phyloP scores from a whole-genome alignment of 2,888 invertebrate species.

The Colostygia pectinataria region DNA sequence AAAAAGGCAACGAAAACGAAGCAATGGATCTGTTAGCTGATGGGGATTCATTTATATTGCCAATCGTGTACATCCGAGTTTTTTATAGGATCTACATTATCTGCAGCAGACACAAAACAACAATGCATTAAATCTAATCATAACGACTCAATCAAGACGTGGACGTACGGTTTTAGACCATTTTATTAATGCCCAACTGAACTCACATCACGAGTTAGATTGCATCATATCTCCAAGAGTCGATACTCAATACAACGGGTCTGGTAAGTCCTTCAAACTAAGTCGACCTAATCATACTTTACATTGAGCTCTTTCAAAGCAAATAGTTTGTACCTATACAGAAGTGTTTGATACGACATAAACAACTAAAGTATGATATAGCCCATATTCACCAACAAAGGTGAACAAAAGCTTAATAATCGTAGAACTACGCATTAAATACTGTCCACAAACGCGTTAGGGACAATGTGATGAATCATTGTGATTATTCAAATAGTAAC shows the following conservation, averaged over 20 bases:
- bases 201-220: slow-evolving; percentile 18
- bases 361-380: slow-evolving; percentile 9
- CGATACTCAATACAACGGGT: slow-evolving; percentile 1
- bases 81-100: too few species aligned
- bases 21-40: too few species aligned
- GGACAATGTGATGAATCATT: slow-evolving; percentile 41
- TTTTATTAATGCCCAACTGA: slow-evolving; percentile 12
- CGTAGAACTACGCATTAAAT: slow-evolving; percentile 41
- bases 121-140: not conserved
- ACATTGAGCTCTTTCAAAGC: slow-evolving; percentile 11
- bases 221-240: slow-evolving; percentile 22
- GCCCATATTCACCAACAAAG: slow-evolving; percentile 27
- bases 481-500: slow-evolving; percentile 13
- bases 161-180: slow-evolving; percentile 26
- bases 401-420: slow-evolving; percentile 12
- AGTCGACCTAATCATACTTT: slow-evolving; percentile 16
- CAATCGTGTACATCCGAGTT: too few species aligned
- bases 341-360: slow-evolving; percentile 15
- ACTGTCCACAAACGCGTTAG: slow-evolving; percentile 35
- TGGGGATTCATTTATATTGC: too few species aligned
- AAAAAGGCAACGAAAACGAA: too few species aligned
- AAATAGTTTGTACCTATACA: slow-evolving; percentile 6
- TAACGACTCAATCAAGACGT: slow-evolving; percentile 20
- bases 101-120: not conserved
- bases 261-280: slow-evolving; percentile 20